Conservation (phyloP, 2,797 vertebrate species). For the Leptodactylus fallax region DNA sequence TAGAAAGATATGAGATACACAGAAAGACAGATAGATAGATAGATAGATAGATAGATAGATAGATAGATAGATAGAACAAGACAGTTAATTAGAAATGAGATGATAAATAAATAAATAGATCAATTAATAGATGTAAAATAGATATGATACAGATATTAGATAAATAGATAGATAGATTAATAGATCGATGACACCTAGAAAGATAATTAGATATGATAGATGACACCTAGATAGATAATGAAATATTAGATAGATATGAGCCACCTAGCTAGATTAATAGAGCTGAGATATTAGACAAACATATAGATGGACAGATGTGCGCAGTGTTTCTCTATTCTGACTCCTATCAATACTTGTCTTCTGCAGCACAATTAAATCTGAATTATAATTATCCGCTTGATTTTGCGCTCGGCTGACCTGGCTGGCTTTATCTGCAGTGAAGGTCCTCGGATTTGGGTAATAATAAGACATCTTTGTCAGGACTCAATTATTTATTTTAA, state of each 20-base stretch:
- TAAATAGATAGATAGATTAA: not conserved
- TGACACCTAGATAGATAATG: too few species aligned
- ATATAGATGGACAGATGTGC: not conserved
- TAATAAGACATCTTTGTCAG: not conserved
- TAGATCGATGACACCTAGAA: too few species aligned
- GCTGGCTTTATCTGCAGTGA: not conserved
- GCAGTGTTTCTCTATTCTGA: not conserved
- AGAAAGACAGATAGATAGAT: not conserved
- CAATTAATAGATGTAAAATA: too few species aligned
- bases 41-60: not conserved
- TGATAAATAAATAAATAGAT: not conserved
- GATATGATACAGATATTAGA: too few species aligned
- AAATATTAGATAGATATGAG: too few species aligned
- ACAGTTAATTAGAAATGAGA: too few species aligned
- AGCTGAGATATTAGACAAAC: too few species aligned
- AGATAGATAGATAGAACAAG: slow-evolving; percentile 4
- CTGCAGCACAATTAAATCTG: slow-evolving; percentile 26
- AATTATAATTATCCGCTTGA: slow-evolving; percentile 16
- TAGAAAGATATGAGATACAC: not conserved
- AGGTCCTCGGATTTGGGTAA: slow-evolving; percentile 14
- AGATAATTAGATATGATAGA: too few species aligned
- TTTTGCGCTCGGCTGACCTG: not conserved
- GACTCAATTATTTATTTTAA: slow-evolving; percentile 34
- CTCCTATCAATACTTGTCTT: slow-evolving; percentile 71
- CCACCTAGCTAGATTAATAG: too few species aligned